These are phyloP conservation scores for Chamaea fasciata DNA, from an alignment of 2,113 vertebrate species.

Conservation along the genomic window DNA sequence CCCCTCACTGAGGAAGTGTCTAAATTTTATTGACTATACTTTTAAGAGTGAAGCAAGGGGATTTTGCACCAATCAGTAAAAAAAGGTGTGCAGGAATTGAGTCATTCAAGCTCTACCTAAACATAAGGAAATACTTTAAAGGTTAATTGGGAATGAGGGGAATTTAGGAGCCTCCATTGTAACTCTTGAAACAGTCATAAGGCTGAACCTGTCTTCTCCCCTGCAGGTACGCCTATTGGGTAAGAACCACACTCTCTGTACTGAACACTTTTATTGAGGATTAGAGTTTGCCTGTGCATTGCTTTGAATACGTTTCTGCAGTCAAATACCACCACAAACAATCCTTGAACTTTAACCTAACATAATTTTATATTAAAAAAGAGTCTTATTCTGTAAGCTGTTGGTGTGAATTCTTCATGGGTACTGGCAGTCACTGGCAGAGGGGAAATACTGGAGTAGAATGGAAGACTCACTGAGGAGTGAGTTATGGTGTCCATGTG, in stretches of 20 bases:
- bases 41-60: neutral
- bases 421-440: accelerated
- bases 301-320: neutral
- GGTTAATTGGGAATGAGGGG: neutral
- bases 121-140: neutral
- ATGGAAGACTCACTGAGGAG: too few relatives aligned
- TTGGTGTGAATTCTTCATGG: neutral
- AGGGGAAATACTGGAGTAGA: neutral
- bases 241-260: neutral
- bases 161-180: neutral
- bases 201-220: neutral
- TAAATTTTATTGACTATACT: neutral
- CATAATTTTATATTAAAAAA: neutral
- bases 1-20: neutral
- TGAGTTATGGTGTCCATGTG: accelerated
- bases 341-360: neutral
- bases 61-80: neutral
- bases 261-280: neutral
- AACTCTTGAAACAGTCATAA: neutral
- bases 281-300: neutral
- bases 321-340: neutral
- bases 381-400: neutral
- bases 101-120: neutral
- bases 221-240: neutral
- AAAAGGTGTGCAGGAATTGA: neutral